Conservation (phyloP, 2,797 vertebrate species). For the Silurus lanzhouensis region DNA sequence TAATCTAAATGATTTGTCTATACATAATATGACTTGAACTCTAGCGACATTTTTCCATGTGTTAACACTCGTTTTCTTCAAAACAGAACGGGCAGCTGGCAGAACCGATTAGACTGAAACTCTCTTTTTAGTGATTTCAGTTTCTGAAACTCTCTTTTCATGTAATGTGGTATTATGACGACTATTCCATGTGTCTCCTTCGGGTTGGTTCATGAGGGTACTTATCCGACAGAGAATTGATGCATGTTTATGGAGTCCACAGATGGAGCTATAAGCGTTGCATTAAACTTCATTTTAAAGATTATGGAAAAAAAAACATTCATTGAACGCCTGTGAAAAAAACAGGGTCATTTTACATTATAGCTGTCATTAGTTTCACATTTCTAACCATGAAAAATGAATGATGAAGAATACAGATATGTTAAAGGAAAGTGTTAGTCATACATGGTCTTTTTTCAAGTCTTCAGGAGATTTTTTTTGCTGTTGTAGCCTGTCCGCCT, state of each 20-base stretch:
- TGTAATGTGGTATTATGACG: neutral
- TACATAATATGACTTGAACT: neutral
- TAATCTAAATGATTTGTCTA: neutral
- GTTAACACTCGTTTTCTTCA: neutral
- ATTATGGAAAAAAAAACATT: neutral
- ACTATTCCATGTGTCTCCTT: conserved; percentile 13
- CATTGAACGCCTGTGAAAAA: neutral
- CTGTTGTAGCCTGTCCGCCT: neutral
- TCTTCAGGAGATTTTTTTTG: neutral
- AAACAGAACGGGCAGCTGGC: neutral
- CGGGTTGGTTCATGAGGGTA: conserved; percentile 19
- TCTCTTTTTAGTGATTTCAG: neutral
- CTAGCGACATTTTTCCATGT: neutral
- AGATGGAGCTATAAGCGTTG: conserved; percentile 34
- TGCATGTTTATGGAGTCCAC: conserved; percentile 37
- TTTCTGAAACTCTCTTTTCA: neutral
- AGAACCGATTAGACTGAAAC: neutral
- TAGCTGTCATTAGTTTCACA: neutral
- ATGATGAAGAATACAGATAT: neutral
- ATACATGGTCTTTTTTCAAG: neutral
- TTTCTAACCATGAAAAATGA: neutral
- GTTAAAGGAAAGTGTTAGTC: neutral
- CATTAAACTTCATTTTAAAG: neutral
- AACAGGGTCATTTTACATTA: neutral
- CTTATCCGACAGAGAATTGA: conserved; percentile 25